Percentiles rank a stretch among this genome's conserved stretches.
Conservation (phyloP, 1,140 invertebrate species). For the Nixonia krombeini region DNA sequence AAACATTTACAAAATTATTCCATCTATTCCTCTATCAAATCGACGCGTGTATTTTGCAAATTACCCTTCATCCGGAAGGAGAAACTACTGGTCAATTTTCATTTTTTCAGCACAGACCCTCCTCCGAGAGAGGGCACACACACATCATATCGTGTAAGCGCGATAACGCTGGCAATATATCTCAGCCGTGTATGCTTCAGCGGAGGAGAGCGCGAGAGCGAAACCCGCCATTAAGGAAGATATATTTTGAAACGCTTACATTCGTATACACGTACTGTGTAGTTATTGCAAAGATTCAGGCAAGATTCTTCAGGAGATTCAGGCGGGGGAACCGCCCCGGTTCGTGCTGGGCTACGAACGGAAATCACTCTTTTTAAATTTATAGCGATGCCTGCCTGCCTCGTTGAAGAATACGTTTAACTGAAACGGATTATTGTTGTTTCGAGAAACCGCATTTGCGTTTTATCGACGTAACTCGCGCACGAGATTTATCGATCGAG, state of each 20-base stretch:
- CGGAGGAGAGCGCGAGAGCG: conserved; percentile 26
- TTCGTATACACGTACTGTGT: conserved; percentile 36
- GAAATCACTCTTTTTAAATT: conserved; percentile 53
- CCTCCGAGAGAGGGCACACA: conserved; percentile 31
- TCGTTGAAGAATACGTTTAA: conserved; percentile 28
- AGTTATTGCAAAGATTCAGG: conserved; percentile 49
- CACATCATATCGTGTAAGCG: conserved; percentile 36
- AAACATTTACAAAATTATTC: too few relatives aligned
- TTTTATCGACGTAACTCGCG: conserved; percentile 34
- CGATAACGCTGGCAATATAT: conserved; percentile 42
- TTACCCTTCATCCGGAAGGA: neutral
- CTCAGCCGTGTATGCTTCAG: conserved; percentile 35
- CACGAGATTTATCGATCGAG: conserved; percentile 19
- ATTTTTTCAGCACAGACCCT: conserved; percentile 7
- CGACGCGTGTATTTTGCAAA: neutral
- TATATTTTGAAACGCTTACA: conserved; percentile 50
- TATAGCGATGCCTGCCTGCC: conserved; percentile 28
- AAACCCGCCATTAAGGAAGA: conserved; percentile 55
- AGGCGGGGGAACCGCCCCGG: conserved; percentile 28
- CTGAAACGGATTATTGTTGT: conserved; percentile 39
- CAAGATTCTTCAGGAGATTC: conserved; percentile 43
- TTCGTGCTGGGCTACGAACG: conserved; percentile 41
- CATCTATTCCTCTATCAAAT: too few relatives aligned
- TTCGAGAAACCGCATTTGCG: conserved; percentile 27
- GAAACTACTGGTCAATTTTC: neutral